Evolutionary conservation across 2,888 invertebrate species (phyloP).

Genomic region (Apamea monoglypha): DNA sequence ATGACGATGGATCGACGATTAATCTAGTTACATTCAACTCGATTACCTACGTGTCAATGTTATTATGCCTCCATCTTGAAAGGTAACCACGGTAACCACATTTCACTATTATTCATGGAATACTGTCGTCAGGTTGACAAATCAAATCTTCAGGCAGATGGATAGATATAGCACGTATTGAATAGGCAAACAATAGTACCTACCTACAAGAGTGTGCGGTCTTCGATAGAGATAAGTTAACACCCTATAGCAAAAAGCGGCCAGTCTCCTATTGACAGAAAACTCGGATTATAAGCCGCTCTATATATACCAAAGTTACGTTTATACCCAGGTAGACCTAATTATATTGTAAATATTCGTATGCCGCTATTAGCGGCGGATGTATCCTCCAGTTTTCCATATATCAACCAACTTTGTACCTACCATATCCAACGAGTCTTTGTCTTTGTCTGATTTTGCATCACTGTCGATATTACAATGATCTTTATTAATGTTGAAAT

Average conservation of each 20-base stretch:
- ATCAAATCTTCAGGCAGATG: conserved; percentile 27
- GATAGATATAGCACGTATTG: conserved; percentile 5
- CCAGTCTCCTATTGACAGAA: no score
- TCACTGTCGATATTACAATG: neutral
- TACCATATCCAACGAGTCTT: no score
- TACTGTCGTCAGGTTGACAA: conserved; percentile 9
- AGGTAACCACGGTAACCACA: conserved; percentile 8
- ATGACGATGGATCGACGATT: neutral
- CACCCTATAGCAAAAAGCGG: neutral
- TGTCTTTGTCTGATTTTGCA: neutral
- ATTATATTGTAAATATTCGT: no score
- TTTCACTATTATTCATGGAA: conserved; percentile 19
- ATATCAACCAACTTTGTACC: no score
- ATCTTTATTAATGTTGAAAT: neutral
- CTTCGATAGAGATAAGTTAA: neutral
- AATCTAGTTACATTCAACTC: conserved; percentile 41
- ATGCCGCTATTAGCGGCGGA: no score
- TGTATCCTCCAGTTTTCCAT: no score
- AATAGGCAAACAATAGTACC: neutral
- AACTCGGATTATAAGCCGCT: neutral
- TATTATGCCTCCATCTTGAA: conserved; percentile 24
- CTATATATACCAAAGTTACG: no score
- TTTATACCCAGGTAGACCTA: no score
- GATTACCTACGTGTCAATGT: conserved; percentile 26
- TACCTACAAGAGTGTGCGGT: neutral